Conservation (phyloP, 1,140 invertebrate species). For the Aphidius ervi region DNA sequence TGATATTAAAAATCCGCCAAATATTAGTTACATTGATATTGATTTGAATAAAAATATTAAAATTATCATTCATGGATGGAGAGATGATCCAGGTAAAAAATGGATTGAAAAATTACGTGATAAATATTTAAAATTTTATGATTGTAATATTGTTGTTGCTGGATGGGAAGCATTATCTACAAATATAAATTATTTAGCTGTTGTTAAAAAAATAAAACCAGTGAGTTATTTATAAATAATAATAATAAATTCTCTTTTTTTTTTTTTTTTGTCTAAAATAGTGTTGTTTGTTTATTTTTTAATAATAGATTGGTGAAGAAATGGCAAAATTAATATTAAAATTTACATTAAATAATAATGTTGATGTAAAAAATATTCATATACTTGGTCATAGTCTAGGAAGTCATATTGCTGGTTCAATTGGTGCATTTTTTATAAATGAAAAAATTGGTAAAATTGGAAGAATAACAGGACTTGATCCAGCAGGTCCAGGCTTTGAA, state of each 20-base stretch:
- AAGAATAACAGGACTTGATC: slow-evolving; percentile 67
- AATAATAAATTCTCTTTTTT: too few relatives aligned
- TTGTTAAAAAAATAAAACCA: slow-evolving; percentile 46
- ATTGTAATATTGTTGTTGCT: slow-evolving; percentile 62
- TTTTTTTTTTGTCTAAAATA: too few relatives aligned
- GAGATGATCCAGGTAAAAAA: slow-evolving; percentile 37
- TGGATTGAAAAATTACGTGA: slow-evolving; percentile 44
- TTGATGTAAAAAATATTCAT: slow-evolving; percentile 57
- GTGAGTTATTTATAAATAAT: slow-evolving; percentile 15
- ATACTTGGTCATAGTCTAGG: slow-evolving; percentile 82
- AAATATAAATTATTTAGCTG: slow-evolving; percentile 48
- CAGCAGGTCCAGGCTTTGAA: slow-evolving; percentile 66
- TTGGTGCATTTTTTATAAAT: slow-evolving; percentile 48
- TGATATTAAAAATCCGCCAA: too few relatives aligned
- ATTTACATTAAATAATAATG: slow-evolving; percentile 29
- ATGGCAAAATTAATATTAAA: slow-evolving; percentile 35
- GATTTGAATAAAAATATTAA: slow-evolving; percentile 37
- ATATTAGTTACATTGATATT: too few relatives aligned
- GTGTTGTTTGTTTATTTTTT: background rate
- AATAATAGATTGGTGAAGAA: slow-evolving; percentile 35
- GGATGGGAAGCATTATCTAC: slow-evolving; percentile 61
- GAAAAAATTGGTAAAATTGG: slow-evolving; percentile 53
- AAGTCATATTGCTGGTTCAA: slow-evolving; percentile 73
- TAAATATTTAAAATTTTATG: slow-evolving; percentile 55
- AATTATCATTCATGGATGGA: slow-evolving; percentile 58